Conservation (phyloP, 1,140 invertebrate species). For the Charaxes varanes region DNA sequence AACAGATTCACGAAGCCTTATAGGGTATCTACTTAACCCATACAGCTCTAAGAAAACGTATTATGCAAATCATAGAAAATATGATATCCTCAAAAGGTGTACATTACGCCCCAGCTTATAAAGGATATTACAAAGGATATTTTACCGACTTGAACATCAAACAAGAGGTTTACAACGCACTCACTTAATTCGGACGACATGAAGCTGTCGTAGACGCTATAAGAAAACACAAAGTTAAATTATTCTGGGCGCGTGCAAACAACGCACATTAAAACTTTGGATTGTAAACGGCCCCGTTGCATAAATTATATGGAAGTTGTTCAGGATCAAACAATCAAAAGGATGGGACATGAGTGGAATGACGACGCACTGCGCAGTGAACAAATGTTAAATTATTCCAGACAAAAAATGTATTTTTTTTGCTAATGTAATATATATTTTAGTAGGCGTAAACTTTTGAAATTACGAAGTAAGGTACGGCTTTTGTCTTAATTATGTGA, state of each 20-base stretch:
- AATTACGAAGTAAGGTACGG: too few species aligned
- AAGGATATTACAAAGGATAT: slow-evolving; percentile 5
- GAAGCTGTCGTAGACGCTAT: slow-evolving; percentile 2
- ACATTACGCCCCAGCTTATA: too few species aligned
- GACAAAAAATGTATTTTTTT: too few species aligned
- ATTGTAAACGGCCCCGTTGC: slow-evolving; percentile 27
- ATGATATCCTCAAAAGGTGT: too few species aligned
- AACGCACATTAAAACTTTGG: slow-evolving; percentile 31
- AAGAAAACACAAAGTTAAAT: slow-evolving; percentile 21
- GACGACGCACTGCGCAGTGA: slow-evolving; percentile 6
- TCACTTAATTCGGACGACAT: slow-evolving; percentile 2
- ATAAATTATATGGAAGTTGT: slow-evolving; percentile 32
- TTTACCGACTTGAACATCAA: slow-evolving; percentile 2
- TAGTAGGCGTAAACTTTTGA: too few species aligned
- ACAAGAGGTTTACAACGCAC: slow-evolving; percentile 1
- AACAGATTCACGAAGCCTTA: too few species aligned
- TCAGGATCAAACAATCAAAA: slow-evolving; percentile 25
- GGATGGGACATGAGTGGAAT: slow-evolving; percentile 16
- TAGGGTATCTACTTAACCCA: too few species aligned
- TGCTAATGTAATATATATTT: too few species aligned
- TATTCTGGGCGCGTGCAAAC: slow-evolving; percentile 23
- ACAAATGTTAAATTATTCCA: too few species aligned
- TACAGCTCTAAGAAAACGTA: too few species aligned
- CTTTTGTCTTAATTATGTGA: too few species aligned
- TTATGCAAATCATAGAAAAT: too few species aligned